phyloP scores from a whole-genome alignment of 1,140 invertebrate genomes.

The Sitophilus oryzae region DNA sequence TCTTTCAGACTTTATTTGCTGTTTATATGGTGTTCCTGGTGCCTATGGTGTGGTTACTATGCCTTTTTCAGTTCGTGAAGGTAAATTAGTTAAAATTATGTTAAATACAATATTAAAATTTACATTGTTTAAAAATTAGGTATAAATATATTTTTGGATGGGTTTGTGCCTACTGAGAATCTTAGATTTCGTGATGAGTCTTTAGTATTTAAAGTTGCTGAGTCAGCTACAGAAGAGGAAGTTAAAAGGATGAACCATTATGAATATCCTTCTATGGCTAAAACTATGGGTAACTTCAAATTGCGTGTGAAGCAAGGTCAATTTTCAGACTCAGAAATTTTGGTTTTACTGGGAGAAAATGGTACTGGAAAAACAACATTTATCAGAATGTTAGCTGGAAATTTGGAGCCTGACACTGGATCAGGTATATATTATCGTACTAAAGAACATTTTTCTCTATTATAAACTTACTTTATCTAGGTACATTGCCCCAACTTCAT shows the following conservation, averaged over 20 bases:
- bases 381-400: conserved; percentile 96
- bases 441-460: neutral
- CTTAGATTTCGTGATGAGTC: conserved; percentile 95
- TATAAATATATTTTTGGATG: conserved; percentile 99
- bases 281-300: conserved; percentile 79
- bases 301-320: conserved; percentile 81
- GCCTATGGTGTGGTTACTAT: conserved; percentile 99
- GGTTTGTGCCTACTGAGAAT: conserved; percentile 99
- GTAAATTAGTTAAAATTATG: no score
- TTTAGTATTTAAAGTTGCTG: conserved; percentile 96
- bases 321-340: conserved; percentile 99
- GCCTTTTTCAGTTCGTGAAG: conserved; percentile 98
- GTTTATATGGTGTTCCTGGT: conserved; percentile 95
- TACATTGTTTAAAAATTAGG: no score
- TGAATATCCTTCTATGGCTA: conserved; percentile 85
- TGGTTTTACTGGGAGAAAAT: conserved; percentile 97
- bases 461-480: conserved; percentile 36
- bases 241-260: conserved; percentile 94
- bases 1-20: conserved; percentile 98
- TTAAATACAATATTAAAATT: no score
- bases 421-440: conserved; percentile 49
- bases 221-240: conserved; percentile 96
- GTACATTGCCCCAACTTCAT: conserved; percentile 83
- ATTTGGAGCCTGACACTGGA: conserved; percentile 85
- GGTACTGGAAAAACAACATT: conserved; percentile 99